phyloP scores from a whole-genome alignment of 1,140 invertebrate species.

The Hycleus cichorii region DNA sequence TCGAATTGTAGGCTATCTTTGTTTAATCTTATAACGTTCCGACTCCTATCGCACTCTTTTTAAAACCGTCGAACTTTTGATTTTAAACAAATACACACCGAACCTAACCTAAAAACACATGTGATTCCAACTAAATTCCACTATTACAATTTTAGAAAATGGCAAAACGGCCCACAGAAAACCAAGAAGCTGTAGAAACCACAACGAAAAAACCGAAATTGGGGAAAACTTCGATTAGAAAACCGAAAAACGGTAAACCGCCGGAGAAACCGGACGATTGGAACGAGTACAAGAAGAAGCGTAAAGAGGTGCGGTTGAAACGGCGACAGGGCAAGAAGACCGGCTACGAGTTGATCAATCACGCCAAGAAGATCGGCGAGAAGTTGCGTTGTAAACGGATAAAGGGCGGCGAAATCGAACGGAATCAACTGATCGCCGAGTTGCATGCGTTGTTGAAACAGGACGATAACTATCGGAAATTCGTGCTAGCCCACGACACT shows the following conservation, averaged over 20 bases:
- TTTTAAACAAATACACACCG: too few relatives aligned
- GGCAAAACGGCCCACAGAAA: constrained; percentile 1
- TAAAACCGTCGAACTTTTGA: too few relatives aligned
- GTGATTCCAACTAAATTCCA: neutral
- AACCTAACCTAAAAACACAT: constrained; percentile 2
- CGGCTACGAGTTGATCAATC: constrained; percentile 59
- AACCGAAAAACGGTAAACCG: constrained; percentile 6
- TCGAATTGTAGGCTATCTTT: too few relatives aligned
- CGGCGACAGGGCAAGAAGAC: constrained; percentile 47
- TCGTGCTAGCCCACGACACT: constrained; percentile 80
- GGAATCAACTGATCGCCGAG: constrained; percentile 59
- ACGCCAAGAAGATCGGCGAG: constrained; percentile 73
- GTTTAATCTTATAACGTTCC: too few relatives aligned
- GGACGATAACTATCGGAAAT: constrained; percentile 59
- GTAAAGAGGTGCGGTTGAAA: constrained; percentile 57
- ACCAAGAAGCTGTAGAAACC: neutral
- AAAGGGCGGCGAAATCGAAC: constrained; percentile 52
- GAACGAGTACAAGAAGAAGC: constrained; percentile 54
- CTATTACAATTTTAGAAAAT: neutral
- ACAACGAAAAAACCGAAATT: neutral
- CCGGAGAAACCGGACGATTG: constrained; percentile 50
- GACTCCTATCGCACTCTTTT: too few relatives aligned
- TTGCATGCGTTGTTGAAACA: constrained; percentile 58
- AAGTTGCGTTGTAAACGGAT: constrained; percentile 58
- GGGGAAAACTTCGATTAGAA: neutral